Conservation (phyloP, 1,140 invertebrate genomes). For the Drosophila yakuba region DNA sequence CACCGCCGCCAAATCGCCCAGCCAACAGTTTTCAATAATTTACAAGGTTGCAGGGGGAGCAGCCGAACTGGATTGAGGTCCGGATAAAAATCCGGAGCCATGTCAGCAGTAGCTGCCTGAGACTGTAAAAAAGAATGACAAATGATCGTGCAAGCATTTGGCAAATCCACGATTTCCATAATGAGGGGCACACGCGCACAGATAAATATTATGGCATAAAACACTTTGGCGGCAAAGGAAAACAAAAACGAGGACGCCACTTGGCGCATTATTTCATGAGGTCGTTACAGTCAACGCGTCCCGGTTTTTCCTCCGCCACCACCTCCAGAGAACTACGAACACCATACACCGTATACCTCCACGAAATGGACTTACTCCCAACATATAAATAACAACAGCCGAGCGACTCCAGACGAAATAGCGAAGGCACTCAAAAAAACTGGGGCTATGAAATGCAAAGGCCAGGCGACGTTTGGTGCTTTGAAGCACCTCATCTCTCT, state of each 20-base stretch:
- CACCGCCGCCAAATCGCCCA: conserved; percentile 11
- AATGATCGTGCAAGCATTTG: conserved; percentile 83
- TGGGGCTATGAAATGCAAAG: no score
- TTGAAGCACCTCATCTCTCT: not conserved
- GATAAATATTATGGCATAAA: conserved; percentile 84
- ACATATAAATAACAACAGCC: conserved; percentile 76
- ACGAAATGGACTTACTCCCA: conserved; percentile 47
- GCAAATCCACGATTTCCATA: conserved; percentile 82
- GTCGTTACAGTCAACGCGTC: conserved; percentile 73
- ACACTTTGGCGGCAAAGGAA: conserved; percentile 65
- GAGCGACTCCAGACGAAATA: conserved; percentile 9
- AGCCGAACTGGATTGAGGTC: not conserved
- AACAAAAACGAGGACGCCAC: conserved; percentile 59
- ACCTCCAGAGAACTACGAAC: not conserved
- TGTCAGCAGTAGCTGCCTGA: conserved; percentile 22
- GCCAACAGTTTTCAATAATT: conserved; percentile 73
- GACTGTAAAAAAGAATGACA: conserved; percentile 79
- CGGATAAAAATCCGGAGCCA: conserved; percentile 4
- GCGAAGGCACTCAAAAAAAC: conserved; percentile 9
- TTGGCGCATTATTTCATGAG: conserved; percentile 83
- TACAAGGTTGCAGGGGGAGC: conserved; percentile 26
- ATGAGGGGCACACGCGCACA: conserved; percentile 55
- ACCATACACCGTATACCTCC: conserved; percentile 6
- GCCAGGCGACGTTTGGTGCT: no score
- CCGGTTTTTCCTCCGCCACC: not conserved